Conservation (phyloP, 1,140 invertebrate species). For the Drosophila willistoni region DNA sequence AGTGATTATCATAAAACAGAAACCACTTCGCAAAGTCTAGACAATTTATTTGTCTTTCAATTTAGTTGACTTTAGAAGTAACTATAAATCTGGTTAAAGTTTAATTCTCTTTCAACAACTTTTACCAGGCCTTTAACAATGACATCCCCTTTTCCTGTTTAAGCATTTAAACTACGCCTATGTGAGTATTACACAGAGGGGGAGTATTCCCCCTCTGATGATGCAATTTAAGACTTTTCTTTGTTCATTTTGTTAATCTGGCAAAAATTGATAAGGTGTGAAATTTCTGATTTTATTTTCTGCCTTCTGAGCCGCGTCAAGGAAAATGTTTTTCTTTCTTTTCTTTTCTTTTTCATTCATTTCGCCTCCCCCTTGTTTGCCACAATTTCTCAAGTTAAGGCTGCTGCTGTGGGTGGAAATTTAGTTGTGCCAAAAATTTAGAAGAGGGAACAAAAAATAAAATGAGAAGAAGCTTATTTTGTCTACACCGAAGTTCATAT, state of each 20-base stretch:
- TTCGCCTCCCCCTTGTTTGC: not conserved
- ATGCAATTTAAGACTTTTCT: constrained; percentile 67
- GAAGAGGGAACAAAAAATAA: no score
- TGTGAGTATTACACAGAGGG: not conserved
- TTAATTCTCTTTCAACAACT: no score
- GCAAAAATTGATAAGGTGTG: constrained; percentile 80
- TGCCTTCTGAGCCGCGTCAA: constrained; percentile 60
- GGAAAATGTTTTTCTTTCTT: constrained; percentile 54
- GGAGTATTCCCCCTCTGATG: constrained; percentile 53
- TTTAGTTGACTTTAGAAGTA: no score
- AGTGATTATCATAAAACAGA: no score
- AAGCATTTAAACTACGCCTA: not conserved
- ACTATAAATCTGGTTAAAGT: no score
- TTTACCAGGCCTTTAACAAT: no score
- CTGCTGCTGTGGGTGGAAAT: not conserved
- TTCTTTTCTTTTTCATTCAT: constrained; percentile 4
- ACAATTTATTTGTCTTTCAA: no score
- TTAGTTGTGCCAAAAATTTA: not conserved
- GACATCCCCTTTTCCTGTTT: not conserved
- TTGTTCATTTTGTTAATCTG: constrained; percentile 76
- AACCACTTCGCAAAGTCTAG: no score
- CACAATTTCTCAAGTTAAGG: not conserved
- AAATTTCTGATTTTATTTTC: constrained; percentile 81
- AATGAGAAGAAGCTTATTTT: no score
- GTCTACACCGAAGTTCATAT: no score